These are phyloP conservation scores for Drosophila fulvimacula DNA, from an alignment of 2,888 invertebrate genomes.

Conservation along the genomic window DNA sequence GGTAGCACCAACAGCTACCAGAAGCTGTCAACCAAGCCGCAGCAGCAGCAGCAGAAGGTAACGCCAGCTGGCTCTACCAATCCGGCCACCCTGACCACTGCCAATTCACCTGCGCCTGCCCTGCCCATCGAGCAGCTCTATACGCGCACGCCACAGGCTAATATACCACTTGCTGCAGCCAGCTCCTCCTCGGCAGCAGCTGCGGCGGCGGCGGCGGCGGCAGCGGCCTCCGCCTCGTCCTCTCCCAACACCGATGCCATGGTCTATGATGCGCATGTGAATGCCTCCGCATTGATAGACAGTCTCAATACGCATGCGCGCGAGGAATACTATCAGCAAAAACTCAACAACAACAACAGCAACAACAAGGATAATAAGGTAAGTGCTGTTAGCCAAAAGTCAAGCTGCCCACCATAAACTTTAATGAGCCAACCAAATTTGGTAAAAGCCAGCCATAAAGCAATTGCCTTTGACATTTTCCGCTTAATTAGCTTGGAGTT, in stretches of 20 bases:
- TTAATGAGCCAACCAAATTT: conserved; percentile 24
- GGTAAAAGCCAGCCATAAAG: conserved; percentile 31
- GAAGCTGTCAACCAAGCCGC: conserved; percentile 54
- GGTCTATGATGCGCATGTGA: conserved; percentile 83
- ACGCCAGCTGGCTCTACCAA: conserved; percentile 41
- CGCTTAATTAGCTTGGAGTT: conserved; percentile 63
- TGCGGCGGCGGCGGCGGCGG: conserved; percentile 40
- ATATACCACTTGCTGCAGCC: conserved; percentile 58
- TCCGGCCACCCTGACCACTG: conserved; percentile 43
- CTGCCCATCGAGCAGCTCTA: conserved; percentile 70
- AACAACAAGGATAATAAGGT: conserved; percentile 79
- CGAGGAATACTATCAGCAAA: conserved; percentile 84
- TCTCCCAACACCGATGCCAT: conserved; percentile 66
- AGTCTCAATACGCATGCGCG: conserved; percentile 84
- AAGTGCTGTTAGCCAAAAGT: conserved; percentile 49
- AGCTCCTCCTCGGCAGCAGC: conserved; percentile 40
- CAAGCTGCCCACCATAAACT: conserved; percentile 5
- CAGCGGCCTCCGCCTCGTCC: conserved; percentile 30
- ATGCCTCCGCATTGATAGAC: conserved; percentile 84
- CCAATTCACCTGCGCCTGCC: conserved; percentile 58
- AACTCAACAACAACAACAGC: conserved; percentile 62
- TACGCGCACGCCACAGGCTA: conserved; percentile 72
- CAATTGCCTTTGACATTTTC: conserved; percentile 50
- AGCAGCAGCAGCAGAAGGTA: conserved; percentile 65
- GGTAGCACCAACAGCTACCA: conserved; percentile 43